phyloP scores from a whole-genome alignment of 2,888 invertebrate species.

The Lepetodrilus schrolli region DNA sequence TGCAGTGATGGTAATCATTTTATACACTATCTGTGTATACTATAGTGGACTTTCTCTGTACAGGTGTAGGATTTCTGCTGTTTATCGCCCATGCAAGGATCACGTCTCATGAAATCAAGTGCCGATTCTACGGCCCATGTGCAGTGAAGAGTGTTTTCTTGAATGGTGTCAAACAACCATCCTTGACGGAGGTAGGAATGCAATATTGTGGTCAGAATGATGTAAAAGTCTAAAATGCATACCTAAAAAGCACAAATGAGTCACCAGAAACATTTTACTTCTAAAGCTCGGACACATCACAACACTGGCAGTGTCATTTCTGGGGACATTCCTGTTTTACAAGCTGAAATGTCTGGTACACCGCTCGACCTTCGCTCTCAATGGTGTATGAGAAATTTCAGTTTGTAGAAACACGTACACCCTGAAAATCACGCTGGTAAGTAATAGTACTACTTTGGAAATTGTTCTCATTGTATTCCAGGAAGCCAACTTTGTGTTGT shows the following conservation, averaged over 20 bases:
- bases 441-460: neutral
- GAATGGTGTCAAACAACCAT: constrained; percentile 65
- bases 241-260: too few relatives aligned
- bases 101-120: constrained; percentile 66
- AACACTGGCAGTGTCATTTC: neutral
- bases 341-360: neutral
- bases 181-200: constrained; percentile 69
- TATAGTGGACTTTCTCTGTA: constrained; percentile 34
- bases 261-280: too few relatives aligned
- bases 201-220: too few relatives aligned
- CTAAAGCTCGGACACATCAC: neutral
- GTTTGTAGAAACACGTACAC: too few relatives aligned
- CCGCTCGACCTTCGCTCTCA: neutral
- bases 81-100: constrained; percentile 73
- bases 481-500: constrained; percentile 72
- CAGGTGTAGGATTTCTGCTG: constrained; percentile 71
- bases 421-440: too few relatives aligned
- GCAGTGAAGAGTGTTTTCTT: constrained; percentile 65
- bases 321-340: neutral
- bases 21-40: too few relatives aligned
- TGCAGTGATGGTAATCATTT: too few relatives aligned
- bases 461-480: constrained; percentile 42
- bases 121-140: constrained; percentile 72
- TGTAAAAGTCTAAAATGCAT: too few relatives aligned
- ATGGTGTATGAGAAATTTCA: neutral